These are phyloP conservation scores for Lordiphosa clarofinis DNA, from an alignment of 1,140 invertebrate species.

Conservation along the genomic window DNA sequence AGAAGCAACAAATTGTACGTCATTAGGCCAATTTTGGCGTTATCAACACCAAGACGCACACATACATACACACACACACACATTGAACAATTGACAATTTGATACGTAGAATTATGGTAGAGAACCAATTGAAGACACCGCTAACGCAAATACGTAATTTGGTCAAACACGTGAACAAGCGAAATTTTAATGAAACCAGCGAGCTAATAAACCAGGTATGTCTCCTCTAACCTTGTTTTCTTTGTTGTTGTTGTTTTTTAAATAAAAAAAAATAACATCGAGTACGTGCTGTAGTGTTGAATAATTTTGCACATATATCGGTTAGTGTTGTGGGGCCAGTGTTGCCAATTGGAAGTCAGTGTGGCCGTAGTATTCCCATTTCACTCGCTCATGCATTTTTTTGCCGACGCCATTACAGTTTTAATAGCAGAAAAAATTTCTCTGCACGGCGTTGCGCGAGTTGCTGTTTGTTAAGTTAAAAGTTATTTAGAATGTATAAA, in stretches of 20 bases:
- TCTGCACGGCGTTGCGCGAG: constrained; percentile 61
- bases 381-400: constrained; percentile 68
- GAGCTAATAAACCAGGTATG: constrained; percentile 81
- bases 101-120: constrained; percentile 93
- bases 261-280: constrained; percentile 24
- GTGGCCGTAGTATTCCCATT: constrained; percentile 81
- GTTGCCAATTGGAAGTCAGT: constrained; percentile 80
- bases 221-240: constrained; percentile 40
- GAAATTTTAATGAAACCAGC: constrained; percentile 92
- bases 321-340: constrained; percentile 17
- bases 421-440: constrained; percentile 62
- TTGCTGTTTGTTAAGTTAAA: constrained; percentile 57
- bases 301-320: constrained; percentile 47
- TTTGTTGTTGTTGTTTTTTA: constrained; percentile 5
- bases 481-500: constrained; percentile 53
- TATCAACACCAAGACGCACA: constrained; percentile 38
- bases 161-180: constrained; percentile 96
- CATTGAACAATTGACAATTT: constrained; percentile 47
- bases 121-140: constrained; percentile 95
- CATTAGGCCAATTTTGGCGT: constrained; percentile 35
- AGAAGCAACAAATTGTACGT: constrained; percentile 42
- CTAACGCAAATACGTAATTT: constrained; percentile 98
- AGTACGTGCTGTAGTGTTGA: constrained; percentile 39
- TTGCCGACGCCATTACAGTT: constrained; percentile 76
- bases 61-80: constrained; percentile 25